Conservation (phyloP, 1,140 invertebrate species). For the Aphelenchoides besseyi region DNA sequence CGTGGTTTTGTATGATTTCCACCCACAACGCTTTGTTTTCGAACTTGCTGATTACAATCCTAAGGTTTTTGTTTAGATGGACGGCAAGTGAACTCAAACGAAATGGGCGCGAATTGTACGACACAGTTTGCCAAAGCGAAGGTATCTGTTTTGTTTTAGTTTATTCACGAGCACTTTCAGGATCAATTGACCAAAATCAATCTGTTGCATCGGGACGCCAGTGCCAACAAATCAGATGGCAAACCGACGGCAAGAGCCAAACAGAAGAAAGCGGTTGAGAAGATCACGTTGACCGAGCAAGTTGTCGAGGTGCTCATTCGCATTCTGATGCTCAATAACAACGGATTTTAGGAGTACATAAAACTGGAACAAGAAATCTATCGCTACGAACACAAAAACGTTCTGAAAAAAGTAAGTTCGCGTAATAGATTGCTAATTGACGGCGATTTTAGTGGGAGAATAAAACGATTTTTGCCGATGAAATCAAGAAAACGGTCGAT, state of each 20-base stretch:
- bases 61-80: not conserved
- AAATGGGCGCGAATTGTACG: not conserved
- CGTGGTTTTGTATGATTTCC: too few species aligned
- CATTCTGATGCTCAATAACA: not conserved
- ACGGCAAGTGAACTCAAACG: not conserved
- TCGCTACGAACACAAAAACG: slow-evolving; percentile 51
- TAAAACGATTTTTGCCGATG: slow-evolving; percentile 58
- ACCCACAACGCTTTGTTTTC: too few species aligned
- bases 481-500: slow-evolving; percentile 57
- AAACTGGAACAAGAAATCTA: slow-evolving; percentile 54
- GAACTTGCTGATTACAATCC: too few species aligned
- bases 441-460: too few species aligned
- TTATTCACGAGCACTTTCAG: not conserved
- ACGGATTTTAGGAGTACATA: slow-evolving; percentile 50
- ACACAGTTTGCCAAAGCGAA: not conserved
- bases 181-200: not conserved
- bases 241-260: not conserved
- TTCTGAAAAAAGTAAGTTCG: slow-evolving; percentile 60
- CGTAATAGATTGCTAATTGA: too few species aligned
- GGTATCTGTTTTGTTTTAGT: not conserved
- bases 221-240: not conserved
- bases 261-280: slow-evolving; percentile 6
- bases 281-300: slow-evolving; percentile 51
- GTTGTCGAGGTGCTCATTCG: slow-evolving; percentile 44
- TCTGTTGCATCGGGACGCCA: not conserved